A percentile compares a stretch with the other conserved stretches of the same genome.
These are phyloP conservation scores for Todus mexicanus DNA, from an alignment of 2,797 vertebrate genomes.

Conservation along the genomic window DNA sequence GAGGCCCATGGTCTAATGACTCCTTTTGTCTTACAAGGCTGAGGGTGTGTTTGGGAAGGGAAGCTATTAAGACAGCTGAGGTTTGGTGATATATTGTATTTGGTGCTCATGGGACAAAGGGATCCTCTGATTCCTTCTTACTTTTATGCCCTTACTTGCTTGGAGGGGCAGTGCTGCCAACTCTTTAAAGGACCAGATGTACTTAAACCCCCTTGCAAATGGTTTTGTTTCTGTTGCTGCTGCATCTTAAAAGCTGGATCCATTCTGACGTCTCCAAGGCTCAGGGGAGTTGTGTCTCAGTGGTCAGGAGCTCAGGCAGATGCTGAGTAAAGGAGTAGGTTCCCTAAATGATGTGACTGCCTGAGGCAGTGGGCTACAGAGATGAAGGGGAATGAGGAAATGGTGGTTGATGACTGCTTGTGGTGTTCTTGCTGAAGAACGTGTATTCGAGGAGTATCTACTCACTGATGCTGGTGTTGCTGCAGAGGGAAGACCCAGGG, in stretches of 20 bases:
- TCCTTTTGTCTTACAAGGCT: conserved; percentile 2
- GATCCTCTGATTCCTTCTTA: neutral
- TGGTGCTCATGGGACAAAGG: neutral
- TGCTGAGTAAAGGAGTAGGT: neutral
- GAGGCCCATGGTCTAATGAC: neutral
- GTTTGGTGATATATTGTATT: conserved; percentile 6
- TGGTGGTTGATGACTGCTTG: accelerated
- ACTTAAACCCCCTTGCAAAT: neutral
- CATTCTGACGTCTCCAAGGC: neutral
- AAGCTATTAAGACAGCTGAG: conserved; percentile 8
- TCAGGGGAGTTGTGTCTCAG: neutral
- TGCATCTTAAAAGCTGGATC: neutral
- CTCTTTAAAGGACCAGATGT: neutral
- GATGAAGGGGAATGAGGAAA: neutral
- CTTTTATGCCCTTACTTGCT: neutral
- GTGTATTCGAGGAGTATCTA: neutral
- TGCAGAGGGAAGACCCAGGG: neutral
- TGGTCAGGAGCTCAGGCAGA: neutral
- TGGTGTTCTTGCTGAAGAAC: neutral
- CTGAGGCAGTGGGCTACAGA: neutral
- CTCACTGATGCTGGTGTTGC: neutral
- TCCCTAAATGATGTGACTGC: neutral
- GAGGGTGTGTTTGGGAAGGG: conserved; percentile 19
- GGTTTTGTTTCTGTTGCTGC: neutral
- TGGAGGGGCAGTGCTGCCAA: neutral